Evolutionary conservation across 2,797 vertebrate species (phyloP).

Genomic region (Vultur gryphus): DNA sequence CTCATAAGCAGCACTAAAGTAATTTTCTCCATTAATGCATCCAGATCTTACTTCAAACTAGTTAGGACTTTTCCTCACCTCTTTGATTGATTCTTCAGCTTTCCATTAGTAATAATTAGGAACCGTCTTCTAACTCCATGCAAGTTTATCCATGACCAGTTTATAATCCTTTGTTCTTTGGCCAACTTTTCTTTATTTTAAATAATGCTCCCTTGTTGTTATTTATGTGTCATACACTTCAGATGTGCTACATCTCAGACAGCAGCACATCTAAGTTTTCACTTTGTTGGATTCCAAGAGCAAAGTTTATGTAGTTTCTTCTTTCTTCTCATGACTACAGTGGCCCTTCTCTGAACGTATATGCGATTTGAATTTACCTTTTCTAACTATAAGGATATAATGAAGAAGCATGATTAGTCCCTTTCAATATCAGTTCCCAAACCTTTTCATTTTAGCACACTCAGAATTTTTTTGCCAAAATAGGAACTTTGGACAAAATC

Average conservation of each 20-base stretch:
- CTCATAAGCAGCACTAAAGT: neutral
- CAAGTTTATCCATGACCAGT: neutral
- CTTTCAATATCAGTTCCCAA: neutral
- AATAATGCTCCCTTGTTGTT: neutral
- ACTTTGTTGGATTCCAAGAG: neutral
- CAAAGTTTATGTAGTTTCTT: neutral
- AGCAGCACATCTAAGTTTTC: neutral
- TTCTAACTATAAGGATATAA: neutral
- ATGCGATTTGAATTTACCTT: neutral
- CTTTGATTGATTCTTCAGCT: neutral
- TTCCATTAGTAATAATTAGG: neutral
- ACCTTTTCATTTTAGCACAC: neutral
- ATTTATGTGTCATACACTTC: neutral
- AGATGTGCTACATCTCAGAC: neutral
- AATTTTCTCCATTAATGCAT: neutral
- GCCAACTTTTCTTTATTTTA: neutral
- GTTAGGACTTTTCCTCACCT: neutral
- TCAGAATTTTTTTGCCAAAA: neutral
- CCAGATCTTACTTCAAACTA: neutral
- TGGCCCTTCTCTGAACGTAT: neutral
- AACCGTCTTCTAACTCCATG: neutral
- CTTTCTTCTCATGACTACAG: neutral
- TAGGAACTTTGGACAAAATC: neutral
- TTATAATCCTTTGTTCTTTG: neutral
- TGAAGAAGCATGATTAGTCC: neutral